phyloP scores from a whole-genome alignment of 2,113 vertebrate genomes.

The Podiceps cristatus region DNA sequence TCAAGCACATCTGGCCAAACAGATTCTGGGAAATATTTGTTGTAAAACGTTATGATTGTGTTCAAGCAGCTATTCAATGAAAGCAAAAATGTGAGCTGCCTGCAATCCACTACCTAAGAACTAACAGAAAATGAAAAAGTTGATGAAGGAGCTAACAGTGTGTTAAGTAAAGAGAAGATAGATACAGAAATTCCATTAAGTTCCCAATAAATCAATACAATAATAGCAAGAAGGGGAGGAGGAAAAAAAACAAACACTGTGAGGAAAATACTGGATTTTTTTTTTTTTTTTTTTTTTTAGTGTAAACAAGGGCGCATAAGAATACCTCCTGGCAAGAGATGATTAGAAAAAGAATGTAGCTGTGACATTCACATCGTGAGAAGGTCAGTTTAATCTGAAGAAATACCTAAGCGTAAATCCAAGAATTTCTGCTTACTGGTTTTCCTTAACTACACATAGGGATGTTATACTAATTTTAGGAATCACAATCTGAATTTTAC shows the following conservation, averaged over 20 bases:
- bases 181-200: not conserved
- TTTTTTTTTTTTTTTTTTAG: not conserved
- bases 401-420: not conserved
- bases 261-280: not conserved
- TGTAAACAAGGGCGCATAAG: not conserved
- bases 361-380: not conserved
- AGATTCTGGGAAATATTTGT: not conserved
- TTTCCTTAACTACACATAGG: not conserved
- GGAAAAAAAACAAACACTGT: not conserved
- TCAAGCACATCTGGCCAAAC: not conserved
- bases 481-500: not conserved
- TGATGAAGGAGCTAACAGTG: not conserved
- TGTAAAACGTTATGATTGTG: not conserved
- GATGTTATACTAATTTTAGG: not conserved
- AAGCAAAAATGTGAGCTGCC: not conserved
- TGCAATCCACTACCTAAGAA: not conserved
- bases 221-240: not conserved
- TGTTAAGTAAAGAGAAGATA: slow-evolving; percentile 9
- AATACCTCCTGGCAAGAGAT: not conserved
- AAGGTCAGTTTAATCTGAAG: slow-evolving; percentile 26
- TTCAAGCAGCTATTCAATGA: not conserved
- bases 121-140: not conserved
- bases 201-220: not conserved
- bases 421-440: not conserved
- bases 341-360: not conserved